Base-by-base conservation (phyloP, 1,140 invertebrate genomes). In the Nephila pilipes region DNA sequence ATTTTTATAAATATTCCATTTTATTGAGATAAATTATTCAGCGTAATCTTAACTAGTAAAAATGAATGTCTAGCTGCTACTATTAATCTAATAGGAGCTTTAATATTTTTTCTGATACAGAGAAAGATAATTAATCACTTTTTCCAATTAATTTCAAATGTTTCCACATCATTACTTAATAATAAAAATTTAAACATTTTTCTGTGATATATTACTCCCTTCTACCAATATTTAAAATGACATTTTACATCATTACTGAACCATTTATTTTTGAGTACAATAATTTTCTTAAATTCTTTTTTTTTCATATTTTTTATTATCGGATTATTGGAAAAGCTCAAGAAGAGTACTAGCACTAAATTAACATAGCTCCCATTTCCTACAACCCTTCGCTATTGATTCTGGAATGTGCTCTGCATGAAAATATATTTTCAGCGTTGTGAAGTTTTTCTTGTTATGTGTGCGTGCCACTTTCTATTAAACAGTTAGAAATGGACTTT, bases 381-480 rank as follows among this genome's bases (percentile, higher is more conserved):
- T 75, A 75, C 69, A 75, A 75, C 69, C 69, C 69, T 75, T 32
- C 2, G 18, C 69, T 75, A 75, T 75, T 75, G 69, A 36, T 75
- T 75, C 29, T 75, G 14, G 32, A 32, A 75, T 36, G 69, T 36
- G 69, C 69, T 20, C 29, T 14, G 65, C 65, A 75, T 75, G 32
- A 32, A 75, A 75, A 75, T 75, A 75, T 36, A 75, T 29, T 75
- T 75, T 32, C 29, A 32, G 69, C 69, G 69, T 32, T 29, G 65
- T 75, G 65, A 75, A 75, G 18, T 20, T 75, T 32, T 75, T 75
- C 32, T 36, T 32, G 25, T 36, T 75, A 36, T 75, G 32, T 32
- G 32, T 75, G 65, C 65, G 65, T 75, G 65, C 69, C 69, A 32
- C 32, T 75, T 75, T 75, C 65, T 75, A 75, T 75, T 75, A 75